phyloP scores from a whole-genome alignment of 2,888 invertebrate genomes.

The Platycnemis pennipes region DNA sequence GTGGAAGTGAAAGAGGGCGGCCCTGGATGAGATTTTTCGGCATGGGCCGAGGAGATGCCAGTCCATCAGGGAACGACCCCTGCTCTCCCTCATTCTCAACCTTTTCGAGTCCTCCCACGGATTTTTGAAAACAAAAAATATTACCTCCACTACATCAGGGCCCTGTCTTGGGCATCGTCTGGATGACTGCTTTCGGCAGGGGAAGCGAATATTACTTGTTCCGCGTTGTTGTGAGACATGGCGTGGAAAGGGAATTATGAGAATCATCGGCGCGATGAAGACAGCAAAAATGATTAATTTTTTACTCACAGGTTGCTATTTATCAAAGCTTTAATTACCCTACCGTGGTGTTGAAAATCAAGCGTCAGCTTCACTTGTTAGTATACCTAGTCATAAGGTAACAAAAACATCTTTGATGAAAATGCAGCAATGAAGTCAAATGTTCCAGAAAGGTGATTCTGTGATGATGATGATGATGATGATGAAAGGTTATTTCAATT shows the following conservation, averaged over 20 bases:
- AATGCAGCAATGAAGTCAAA: too few relatives aligned
- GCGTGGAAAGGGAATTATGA: background rate
- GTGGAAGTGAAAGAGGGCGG: background rate
- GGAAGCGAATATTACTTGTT: background rate
- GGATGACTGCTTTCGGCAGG: background rate
- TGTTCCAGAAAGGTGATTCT: too few relatives aligned
- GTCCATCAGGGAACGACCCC: background rate
- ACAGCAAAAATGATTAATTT: background rate
- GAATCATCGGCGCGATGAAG: background rate
- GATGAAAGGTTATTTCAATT: too few relatives aligned
- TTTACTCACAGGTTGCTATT: background rate
- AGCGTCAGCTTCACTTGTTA: too few relatives aligned
- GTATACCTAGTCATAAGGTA: too few relatives aligned
- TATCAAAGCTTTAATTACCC: background rate
- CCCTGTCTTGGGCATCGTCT: background rate
- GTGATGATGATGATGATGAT: too few relatives aligned
- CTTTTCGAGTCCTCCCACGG: background rate
- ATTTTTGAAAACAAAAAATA: background rate
- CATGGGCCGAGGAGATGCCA: background rate
- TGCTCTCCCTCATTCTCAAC: background rate
- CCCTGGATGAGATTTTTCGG: background rate
- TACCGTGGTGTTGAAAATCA: too few relatives aligned
- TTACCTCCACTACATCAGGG: background rate
- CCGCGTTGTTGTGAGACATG: background rate
- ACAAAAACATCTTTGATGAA: too few relatives aligned